Conservation (phyloP, 2,113 vertebrate species). For the Xenus cinereus region DNA sequence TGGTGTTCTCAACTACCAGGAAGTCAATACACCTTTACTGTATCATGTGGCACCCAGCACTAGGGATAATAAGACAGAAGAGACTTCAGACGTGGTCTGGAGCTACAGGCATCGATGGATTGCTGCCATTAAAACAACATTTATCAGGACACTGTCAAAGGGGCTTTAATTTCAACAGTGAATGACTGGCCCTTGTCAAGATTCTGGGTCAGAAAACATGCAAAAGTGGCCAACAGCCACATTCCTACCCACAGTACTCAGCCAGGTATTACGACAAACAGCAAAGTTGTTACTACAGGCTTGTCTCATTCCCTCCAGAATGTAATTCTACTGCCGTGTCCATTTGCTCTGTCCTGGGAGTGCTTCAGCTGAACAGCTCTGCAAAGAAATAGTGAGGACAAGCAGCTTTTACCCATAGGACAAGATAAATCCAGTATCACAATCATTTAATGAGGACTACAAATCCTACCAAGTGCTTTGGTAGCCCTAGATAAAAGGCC, state of each 20-base stretch:
- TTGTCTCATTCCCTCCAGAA: not conserved
- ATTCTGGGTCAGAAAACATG: not conserved
- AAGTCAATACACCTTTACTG: not conserved
- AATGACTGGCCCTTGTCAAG: not conserved
- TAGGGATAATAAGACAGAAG: not conserved
- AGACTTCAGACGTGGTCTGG: not conserved
- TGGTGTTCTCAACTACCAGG: not conserved
- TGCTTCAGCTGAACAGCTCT: not conserved
- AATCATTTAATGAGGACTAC: slow-evolving; percentile 29
- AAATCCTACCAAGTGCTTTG: slow-evolving; percentile 34
- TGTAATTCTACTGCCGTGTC: not conserved
- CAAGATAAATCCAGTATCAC: slow-evolving; percentile 42
- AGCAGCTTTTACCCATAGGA: slow-evolving; percentile 31
- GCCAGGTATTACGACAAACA: not conserved
- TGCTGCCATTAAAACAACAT: not conserved
- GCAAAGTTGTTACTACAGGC: not conserved
- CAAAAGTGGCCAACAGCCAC: not conserved
- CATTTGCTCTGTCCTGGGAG: not conserved
- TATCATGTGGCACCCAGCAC: not conserved
- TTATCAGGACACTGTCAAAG: not conserved
- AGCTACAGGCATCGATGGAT: not conserved
- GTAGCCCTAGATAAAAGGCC: slow-evolving; percentile 13
- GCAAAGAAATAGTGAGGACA: slow-evolving; percentile 19
- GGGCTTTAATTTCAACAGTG: not conserved
- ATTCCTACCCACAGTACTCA: not conserved